Base-by-base conservation (phyloP, 2,113 vertebrate genomes). In the Cathartes aura region DNA sequence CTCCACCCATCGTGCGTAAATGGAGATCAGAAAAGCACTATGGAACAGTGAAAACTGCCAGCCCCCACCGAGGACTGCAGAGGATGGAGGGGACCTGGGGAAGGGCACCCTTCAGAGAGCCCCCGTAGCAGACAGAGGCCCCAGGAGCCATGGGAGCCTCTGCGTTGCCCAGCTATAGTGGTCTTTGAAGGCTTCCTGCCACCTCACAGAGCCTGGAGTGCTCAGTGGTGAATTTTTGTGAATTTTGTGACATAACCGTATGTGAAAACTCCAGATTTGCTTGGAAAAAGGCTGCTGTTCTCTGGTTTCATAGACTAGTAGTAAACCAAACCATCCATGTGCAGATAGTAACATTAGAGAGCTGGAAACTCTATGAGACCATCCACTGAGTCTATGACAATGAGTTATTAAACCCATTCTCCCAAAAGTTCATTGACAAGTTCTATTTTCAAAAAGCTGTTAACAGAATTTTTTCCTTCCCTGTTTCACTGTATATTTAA, bases 71-170 rank as follows among this genome's bases (percentile, higher is more conserved):
- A 75, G 76, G 30, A 68, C 43, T 36, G 32, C 42, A 36, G 34
- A 40, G 15, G 11, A 63, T 60, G 50, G 19, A 27, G 27, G 20
- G 32, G 4, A 45, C 19, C 29, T 14, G 30, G 22, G 42, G 26
- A 85, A 30, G 14, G 30, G 10, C 7, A 68, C 9, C 12, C 24
- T 58, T 43, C 55, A 45, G 29, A 30, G 53, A 73, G 6, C 11
- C 27, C 15, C 22, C 1, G 1, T 8, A 29, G 48, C 24, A 52
- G 36, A n/a, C 24, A 30, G 24, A 73, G 55, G 7, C 21, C 42
- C 6, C 0, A 1, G 32, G 53, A 50, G 59, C 17, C 0, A 0
- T 23, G 22, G 59, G 5, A 74, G 14, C 15, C 34, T 53, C n/a
- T 24, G 19, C 2, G 5, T 20, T 86, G 32, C n/a, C 14, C 26